These are phyloP conservation scores for Merluccius polli DNA, from an alignment of 2,797 vertebrate species.

Conservation along the genomic window DNA sequence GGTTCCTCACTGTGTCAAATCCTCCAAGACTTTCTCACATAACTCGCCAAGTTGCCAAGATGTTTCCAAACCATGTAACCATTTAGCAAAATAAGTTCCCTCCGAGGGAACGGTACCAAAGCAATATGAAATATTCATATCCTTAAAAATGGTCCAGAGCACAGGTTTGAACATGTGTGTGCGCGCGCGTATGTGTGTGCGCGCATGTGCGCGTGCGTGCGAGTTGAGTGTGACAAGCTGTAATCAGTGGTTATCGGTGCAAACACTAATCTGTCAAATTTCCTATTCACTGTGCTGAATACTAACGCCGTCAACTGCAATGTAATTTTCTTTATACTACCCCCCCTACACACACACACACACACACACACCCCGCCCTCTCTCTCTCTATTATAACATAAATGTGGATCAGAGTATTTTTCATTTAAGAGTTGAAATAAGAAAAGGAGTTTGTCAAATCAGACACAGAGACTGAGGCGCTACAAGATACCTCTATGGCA, in stretches of 20 bases:
- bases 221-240: slow-evolving; percentile 41
- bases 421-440: slow-evolving; percentile 69
- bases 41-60: background rate
- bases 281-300: slow-evolving; percentile 36
- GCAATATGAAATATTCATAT: background rate
- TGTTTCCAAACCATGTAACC: background rate
- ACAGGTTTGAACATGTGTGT: background rate
- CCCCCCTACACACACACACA: slow-evolving; percentile 20
- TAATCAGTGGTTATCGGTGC: slow-evolving; percentile 61
- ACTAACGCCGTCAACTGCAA: slow-evolving; percentile 51
- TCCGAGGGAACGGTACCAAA: background rate
- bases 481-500: slow-evolving; percentile 56
- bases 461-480: slow-evolving; percentile 62
- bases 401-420: slow-evolving; percentile 64
- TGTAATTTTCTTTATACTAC: slow-evolving; percentile 53
- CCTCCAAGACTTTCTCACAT: background rate
- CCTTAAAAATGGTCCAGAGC: background rate
- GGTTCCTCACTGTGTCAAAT: background rate
- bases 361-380: slow-evolving; percentile 24
- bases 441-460: slow-evolving; percentile 69
- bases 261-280: slow-evolving; percentile 61
- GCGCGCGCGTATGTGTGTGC: background rate
- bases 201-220: background rate
- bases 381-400: slow-evolving; percentile 59
- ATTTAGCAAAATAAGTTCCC: too few species aligned